Percentiles rank a stretch among this genome's conserved stretches.
Evolutionary conservation across 2,797 vertebrate genomes (phyloP).

Genomic region (Crocodylus rhombifer): DNA sequence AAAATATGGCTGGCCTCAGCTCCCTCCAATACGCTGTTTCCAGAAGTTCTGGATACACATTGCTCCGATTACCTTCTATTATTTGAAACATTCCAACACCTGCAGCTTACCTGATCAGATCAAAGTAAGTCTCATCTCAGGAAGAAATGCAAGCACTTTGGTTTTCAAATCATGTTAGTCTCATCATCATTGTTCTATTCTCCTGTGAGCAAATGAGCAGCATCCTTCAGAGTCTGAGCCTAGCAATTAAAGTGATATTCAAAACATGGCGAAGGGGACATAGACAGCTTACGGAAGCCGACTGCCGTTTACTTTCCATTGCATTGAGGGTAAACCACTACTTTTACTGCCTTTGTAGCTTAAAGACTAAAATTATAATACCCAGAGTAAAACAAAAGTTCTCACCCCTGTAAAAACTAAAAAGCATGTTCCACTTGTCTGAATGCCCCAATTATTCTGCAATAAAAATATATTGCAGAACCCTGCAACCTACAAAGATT

Average conservation of each 20-base stretch:
- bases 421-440: neutral
- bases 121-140: fast-evolving
- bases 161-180: neutral
- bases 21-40: neutral
- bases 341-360: neutral
- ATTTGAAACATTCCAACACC: neutral
- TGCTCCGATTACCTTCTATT: neutral
- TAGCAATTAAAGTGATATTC: neutral
- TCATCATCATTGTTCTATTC: neutral
- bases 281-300: fast-evolving
- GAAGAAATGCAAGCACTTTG: neutral
- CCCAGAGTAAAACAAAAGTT: neutral
- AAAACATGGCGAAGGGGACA: neutral
- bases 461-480: neutral
- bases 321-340: neutral
- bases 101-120: neutral
- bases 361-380: neutral
- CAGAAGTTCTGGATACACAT: neutral
- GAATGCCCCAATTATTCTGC: neutral
- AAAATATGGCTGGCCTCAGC: neutral
- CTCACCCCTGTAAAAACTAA: neutral
- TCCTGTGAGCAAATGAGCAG: neutral
- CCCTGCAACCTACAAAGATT: neutral
- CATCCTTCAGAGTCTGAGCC: neutral
- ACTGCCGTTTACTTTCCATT: fast-evolving